These are phyloP conservation scores for Crocuta crocuta DNA, from an alignment of 2,113 vertebrate species.

Conservation along the genomic window DNA sequence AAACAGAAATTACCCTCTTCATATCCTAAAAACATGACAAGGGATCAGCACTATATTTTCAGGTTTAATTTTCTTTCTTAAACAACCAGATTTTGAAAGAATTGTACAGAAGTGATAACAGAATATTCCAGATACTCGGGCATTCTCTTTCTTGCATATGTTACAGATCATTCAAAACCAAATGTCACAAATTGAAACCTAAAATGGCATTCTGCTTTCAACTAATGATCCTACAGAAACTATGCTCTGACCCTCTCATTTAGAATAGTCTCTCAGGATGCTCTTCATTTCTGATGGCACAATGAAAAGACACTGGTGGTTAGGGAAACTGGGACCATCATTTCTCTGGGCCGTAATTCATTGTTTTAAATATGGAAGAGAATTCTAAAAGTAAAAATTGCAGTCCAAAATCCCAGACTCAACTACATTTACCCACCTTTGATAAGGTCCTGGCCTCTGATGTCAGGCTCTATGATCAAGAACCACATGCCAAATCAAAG, in stretches of 20 bases:
- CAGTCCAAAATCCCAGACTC: background rate
- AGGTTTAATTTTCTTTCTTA: background rate
- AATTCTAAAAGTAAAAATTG: background rate
- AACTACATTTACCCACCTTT: background rate
- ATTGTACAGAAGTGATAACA: background rate
- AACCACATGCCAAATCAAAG: background rate
- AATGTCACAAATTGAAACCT: background rate
- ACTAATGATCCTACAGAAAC: background rate
- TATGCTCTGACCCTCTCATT: background rate
- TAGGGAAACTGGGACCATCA: background rate
- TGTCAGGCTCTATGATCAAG: background rate
- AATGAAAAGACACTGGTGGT: background rate
- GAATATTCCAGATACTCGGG: background rate
- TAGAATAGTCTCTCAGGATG: background rate
- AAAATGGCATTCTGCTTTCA: background rate
- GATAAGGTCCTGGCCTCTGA: background rate
- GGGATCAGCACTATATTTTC: background rate
- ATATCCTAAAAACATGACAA: background rate
- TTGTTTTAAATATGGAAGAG: background rate
- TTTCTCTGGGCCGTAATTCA: background rate
- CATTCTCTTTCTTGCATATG: background rate
- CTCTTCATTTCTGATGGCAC: background rate
- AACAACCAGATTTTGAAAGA: background rate
- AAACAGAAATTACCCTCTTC: background rate
- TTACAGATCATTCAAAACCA: constrained; percentile 1